Evolutionary conservation across 2,888 invertebrate species (phyloP), one percentile per base, ranked within the genome.

Genomic region (Allacma fusca): DNA sequence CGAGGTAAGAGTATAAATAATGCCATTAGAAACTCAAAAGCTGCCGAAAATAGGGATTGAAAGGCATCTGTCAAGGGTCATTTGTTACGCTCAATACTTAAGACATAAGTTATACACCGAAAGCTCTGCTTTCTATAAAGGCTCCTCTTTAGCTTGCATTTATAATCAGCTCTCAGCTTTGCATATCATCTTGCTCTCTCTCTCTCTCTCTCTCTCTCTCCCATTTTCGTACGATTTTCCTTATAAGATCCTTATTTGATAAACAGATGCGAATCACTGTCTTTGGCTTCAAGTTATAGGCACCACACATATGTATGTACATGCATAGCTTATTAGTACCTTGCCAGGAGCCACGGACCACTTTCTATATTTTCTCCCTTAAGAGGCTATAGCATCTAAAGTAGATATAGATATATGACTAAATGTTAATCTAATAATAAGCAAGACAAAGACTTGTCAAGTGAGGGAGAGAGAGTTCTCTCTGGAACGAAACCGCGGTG

Each of bases 61-160:
- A 72, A 76, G 73, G 62, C 50, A 44, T 67, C 72, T 78, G 78
- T 78, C 76, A 72, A 78, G 73, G 68, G 72, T 75, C 75, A 78
- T 78, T 78, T 78, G 72, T 78, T 78, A 75, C 69, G 68, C 68
- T 69, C 50, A 50, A 50, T 50, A n/a, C 50, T 50, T 50, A 12
- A 16, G 50, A 50, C 19, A 12, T 50, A 50, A 50, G 9, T 50
- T 50, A 16, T 50, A 50, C 16, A 19, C 5, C 4, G 34, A 34
- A 16, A 50, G 19, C 50, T 50, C 16, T 50, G 50, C n/a, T 50
- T 16, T 50, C 19, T n/a, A 50, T 5, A 50, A 50, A 50, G 50
- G 50, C 16, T 50, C n/a, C 19, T 50, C n/a, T 50, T 9, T 9
- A 40, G 40, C 40, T 40, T 40, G 40, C 40, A 40, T 40, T 9